phyloP scores from a whole-genome alignment of 2,797 vertebrate species.

The Thaleichthys pacificus region DNA sequence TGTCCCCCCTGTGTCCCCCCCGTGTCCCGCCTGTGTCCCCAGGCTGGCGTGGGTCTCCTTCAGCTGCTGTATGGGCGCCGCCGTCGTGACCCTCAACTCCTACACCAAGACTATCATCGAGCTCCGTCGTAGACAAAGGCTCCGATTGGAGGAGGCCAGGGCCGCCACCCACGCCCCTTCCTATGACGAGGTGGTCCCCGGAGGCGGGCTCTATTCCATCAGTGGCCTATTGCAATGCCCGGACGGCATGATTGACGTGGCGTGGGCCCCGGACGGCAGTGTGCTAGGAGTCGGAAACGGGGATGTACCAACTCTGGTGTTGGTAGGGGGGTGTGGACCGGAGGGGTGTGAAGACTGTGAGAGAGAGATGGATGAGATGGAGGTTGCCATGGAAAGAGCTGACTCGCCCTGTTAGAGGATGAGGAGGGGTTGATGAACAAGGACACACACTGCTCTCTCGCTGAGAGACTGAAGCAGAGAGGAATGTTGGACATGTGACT shows the following conservation, averaged over 20 bases:
- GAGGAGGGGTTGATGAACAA: not conserved
- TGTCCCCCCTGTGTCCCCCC: not conserved
- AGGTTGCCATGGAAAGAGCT: constrained; percentile 59
- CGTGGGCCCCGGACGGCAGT: constrained; percentile 65
- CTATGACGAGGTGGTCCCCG: constrained; percentile 74
- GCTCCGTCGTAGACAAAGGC: constrained; percentile 72
- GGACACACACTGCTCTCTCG: not conserved
- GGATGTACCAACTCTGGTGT: constrained; percentile 71
- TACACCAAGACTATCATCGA: constrained; percentile 87
- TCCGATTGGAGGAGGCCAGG: constrained; percentile 69
- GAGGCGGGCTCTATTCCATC: constrained; percentile 74
- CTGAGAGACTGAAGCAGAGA: constrained; percentile 26
- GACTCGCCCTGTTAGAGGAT: constrained; percentile 71
- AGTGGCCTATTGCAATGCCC: constrained; percentile 75
- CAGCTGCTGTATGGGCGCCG: constrained; percentile 84
- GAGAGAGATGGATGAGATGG: constrained; percentile 78
- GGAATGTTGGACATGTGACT: not conserved
- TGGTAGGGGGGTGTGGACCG: constrained; percentile 72
- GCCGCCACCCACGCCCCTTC: constrained; percentile 64
- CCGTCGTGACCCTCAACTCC: constrained; percentile 84
- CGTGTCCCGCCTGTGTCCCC: not conserved
- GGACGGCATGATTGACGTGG: constrained; percentile 68
- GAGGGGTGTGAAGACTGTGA: constrained; percentile 79
- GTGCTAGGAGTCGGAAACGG: constrained; percentile 64
- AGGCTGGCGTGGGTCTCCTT: constrained; percentile 87